Conservation (phyloP, 2,888 invertebrate species). For the Agrotis puta region DNA sequence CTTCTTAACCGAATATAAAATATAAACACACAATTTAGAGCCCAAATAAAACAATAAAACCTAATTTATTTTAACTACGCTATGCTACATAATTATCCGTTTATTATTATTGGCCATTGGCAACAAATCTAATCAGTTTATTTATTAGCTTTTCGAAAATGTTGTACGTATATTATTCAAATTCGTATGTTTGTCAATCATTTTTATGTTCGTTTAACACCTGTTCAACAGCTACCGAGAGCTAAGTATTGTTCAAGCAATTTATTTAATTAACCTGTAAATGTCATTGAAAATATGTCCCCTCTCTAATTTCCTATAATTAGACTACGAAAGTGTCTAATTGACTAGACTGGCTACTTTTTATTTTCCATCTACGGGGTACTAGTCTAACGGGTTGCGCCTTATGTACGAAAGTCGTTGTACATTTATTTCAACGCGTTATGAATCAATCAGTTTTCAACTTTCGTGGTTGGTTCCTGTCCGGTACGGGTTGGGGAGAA, state of each 20-base stretch:
- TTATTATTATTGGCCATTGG: neutral
- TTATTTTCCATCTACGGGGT: slow-evolving; percentile 71
- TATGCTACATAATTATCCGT: neutral
- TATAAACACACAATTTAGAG: neutral
- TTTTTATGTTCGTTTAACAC: slow-evolving; percentile 3
- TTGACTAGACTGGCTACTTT: slow-evolving; percentile 70
- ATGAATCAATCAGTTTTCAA: slow-evolving; percentile 72
- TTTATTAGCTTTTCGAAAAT: slow-evolving; percentile 4
- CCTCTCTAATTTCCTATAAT: slow-evolving; percentile 63
- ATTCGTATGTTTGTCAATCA: slow-evolving; percentile 1
- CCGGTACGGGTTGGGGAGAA: slow-evolving; percentile 6
- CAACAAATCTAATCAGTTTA: slow-evolving; percentile 2
- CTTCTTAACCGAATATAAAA: neutral
- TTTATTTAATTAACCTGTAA: slow-evolving; percentile 64
- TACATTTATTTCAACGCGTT: slow-evolving; percentile 43
- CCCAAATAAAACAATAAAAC: neutral
- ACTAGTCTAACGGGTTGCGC: slow-evolving; percentile 57
- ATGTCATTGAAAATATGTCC: slow-evolving; percentile 58
- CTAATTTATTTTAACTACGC: neutral
- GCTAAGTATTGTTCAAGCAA: no score
- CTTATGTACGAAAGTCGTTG: slow-evolving; percentile 48
- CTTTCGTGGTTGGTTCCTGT: slow-evolving; percentile 67
- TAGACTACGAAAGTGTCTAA: slow-evolving; percentile 76
- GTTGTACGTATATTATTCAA: slow-evolving; percentile 14
- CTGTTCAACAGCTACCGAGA: neutral